These are phyloP conservation scores for Phortica okadai DNA, from an alignment of 2,888 invertebrate species.

Conservation along the genomic window DNA sequence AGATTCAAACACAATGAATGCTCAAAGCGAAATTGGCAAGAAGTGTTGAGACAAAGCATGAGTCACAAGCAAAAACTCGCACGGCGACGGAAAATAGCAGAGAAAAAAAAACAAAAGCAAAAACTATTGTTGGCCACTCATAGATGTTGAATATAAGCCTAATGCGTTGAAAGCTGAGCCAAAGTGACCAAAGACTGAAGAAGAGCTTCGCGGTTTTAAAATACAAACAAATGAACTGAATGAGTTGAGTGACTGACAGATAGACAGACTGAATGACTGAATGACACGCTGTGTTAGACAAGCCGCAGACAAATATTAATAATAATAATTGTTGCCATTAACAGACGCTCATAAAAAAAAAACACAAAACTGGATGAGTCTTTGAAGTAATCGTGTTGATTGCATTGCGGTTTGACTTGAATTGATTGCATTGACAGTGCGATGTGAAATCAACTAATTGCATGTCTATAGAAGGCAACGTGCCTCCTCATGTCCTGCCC, in stretches of 20 bases:
- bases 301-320: slow-evolving; percentile 24
- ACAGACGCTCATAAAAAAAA: neutral
- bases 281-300: neutral
- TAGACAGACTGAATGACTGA: slow-evolving; percentile 7
- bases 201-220: too few species aligned
- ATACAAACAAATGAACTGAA: too few species aligned
- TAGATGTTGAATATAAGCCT: neutral
- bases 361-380: slow-evolving; percentile 9
- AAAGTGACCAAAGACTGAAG: too few species aligned
- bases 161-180: neutral
- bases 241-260: neutral
- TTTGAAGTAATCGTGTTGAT: neutral
- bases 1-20: too few species aligned
- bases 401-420: too few species aligned
- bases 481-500: too few species aligned
- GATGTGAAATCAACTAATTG: slow-evolving; percentile 27
- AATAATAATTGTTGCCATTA: slow-evolving; percentile 18
- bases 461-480: neutral
- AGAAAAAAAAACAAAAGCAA: too few species aligned
- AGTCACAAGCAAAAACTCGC: too few species aligned
- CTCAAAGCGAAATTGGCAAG: too few species aligned
- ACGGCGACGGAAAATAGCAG: too few species aligned
- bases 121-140: too few species aligned
- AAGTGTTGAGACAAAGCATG: too few species aligned
- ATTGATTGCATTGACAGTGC: neutral